Evolutionary conservation across 2,888 invertebrate species (phyloP).

Genomic region (Eupeodes latifasciatus): DNA sequence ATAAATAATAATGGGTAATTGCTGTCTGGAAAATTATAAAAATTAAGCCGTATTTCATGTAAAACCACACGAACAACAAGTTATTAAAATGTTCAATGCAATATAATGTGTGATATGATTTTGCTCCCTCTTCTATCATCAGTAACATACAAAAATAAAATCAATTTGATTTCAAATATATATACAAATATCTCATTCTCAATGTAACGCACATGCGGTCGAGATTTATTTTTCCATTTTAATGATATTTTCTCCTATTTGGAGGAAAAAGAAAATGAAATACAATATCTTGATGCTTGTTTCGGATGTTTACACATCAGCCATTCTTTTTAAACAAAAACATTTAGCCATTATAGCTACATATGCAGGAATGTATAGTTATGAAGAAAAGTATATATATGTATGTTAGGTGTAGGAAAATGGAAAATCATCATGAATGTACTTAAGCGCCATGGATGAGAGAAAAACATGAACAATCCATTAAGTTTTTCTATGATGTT

Average conservation of each 20-base stretch:
- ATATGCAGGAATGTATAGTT: too few species aligned
- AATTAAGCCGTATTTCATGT: conserved; percentile 47
- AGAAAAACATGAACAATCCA: conserved; percentile 84
- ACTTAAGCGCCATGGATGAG: conserved; percentile 84
- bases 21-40: conserved; percentile 25
- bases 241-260: conserved; percentile 19
- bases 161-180: conserved; percentile 29
- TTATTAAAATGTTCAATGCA: conserved; percentile 34
- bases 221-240: conserved; percentile 61
- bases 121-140: conserved; percentile 51
- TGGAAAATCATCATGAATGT: conserved; percentile 81
- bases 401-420: conserved; percentile 20
- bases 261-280: conserved; percentile 53
- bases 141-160: background rate
- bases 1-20: background rate
- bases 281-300: conserved; percentile 70
- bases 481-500: conserved; percentile 80
- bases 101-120: conserved; percentile 13
- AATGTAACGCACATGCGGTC: conserved; percentile 27
- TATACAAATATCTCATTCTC: background rate
- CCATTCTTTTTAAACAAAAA: conserved; percentile 56
- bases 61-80: conserved; percentile 66
- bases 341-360: too few species aligned
- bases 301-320: conserved; percentile 71
- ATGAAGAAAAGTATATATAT: background rate